These are phyloP conservation scores for Neopelma chrysocephalum DNA, from an alignment of 2,797 vertebrate species.

Conservation along the genomic window DNA sequence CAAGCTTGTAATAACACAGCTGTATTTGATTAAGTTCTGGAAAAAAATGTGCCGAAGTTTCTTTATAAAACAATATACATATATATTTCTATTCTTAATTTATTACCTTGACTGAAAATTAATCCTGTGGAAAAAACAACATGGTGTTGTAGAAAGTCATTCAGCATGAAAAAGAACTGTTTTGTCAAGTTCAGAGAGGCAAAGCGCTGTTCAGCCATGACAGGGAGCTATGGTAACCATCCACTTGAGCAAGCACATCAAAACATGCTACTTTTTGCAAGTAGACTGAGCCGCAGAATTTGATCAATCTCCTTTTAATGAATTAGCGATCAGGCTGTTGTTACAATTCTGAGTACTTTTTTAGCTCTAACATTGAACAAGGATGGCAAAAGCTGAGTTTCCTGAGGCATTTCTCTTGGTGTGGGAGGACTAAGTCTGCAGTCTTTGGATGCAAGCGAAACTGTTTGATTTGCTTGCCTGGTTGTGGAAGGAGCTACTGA, in stretches of 20 bases:
- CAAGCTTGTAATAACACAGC: neutral
- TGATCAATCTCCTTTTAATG: neutral
- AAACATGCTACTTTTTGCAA: neutral
- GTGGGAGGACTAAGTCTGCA: neutral
- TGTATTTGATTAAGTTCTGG: neutral
- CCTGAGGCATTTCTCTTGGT: neutral
- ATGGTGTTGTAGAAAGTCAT: neutral
- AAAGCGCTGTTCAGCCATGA: neutral
- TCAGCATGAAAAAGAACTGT: neutral
- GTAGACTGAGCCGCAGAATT: neutral
- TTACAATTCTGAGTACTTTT: neutral
- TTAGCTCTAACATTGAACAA: neutral
- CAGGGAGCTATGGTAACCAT: conserved; percentile 3
- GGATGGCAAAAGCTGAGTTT: neutral
- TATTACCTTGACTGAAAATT: neutral
- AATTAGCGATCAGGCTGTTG: neutral
- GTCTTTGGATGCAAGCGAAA: neutral
- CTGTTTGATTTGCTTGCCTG: neutral
- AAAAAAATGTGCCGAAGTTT: neutral
- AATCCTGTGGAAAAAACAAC: neutral
- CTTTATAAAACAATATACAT: neutral
- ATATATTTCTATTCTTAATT: neutral
- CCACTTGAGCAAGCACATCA: neutral
- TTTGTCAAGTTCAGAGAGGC: conserved; percentile 16
- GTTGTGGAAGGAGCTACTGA: neutral